These are phyloP conservation scores for Indri indri DNA, from an alignment of 2,113 vertebrate species.

Conservation along the genomic window DNA sequence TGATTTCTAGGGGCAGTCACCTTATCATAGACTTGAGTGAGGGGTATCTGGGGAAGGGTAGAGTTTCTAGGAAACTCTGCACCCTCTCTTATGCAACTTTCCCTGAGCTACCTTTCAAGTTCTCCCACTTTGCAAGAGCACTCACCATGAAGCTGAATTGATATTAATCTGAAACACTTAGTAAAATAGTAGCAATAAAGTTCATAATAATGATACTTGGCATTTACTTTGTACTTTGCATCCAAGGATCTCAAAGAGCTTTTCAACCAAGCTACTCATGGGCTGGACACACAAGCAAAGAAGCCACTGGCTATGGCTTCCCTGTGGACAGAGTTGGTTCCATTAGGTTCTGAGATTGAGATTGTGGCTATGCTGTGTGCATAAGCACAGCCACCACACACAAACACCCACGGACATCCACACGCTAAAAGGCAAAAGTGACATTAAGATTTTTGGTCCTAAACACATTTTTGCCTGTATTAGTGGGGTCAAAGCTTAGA, in stretches of 20 bases:
- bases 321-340: background rate
- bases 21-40: background rate
- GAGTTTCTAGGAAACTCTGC: conserved; percentile 60
- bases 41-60: background rate
- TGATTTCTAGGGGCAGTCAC: conserved; percentile 5
- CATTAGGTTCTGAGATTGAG: background rate
- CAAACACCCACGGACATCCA: background rate
- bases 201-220: conserved; percentile 58
- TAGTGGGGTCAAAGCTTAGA: background rate
- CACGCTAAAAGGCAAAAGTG: background rate
- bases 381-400: background rate
- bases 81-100: background rate
- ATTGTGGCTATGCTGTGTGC: background rate
- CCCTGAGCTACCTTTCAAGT: conserved; percentile 53
- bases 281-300: background rate
- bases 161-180: conserved; percentile 72
- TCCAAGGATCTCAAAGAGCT: conserved; percentile 49
- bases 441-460: background rate
- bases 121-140: conserved; percentile 29
- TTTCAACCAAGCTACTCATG: background rate
- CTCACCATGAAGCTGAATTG: conserved; percentile 57
- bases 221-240: conserved; percentile 38
- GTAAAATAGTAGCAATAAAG: conserved; percentile 72
- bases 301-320: background rate
- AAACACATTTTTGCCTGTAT: background rate